Conservation (phyloP, 1,140 invertebrate species). For the Akabosia matsudoensis region DNA sequence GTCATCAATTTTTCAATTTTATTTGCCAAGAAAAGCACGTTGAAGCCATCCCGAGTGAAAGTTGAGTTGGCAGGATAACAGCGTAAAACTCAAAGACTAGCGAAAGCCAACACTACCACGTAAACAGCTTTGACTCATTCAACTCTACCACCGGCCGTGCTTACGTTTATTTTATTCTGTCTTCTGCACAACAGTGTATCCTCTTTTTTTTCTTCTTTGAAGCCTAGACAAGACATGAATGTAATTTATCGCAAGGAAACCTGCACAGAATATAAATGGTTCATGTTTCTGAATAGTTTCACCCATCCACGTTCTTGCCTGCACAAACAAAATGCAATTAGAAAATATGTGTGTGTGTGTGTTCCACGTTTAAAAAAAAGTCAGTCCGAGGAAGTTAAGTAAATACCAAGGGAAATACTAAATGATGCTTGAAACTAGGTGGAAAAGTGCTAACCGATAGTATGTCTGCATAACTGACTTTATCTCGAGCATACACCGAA, state of each 20-base stretch:
- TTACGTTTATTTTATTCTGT: background rate
- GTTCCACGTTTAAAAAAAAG: background rate
- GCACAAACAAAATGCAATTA: background rate
- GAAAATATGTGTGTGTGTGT: too few relatives aligned
- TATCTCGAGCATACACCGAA: too few relatives aligned
- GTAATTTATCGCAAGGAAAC: slow-evolving; percentile 17
- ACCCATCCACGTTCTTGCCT: background rate
- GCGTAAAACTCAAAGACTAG: too few relatives aligned
- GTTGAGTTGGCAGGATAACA: too few relatives aligned
- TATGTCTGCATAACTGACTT: background rate
- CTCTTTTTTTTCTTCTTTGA: background rate
- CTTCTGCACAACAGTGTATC: background rate
- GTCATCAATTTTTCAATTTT: too few relatives aligned
- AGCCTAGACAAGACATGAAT: background rate
- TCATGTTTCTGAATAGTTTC: background rate
- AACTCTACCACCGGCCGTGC: background rate
- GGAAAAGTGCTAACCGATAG: slow-evolving; percentile 12
- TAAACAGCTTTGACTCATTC: too few relatives aligned
- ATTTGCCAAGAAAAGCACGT: too few relatives aligned
- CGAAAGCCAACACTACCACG: too few relatives aligned
- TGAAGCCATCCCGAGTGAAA: too few relatives aligned
- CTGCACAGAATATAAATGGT: slow-evolving; percentile 10
- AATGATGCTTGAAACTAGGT: slow-evolving; percentile 20
- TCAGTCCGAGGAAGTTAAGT: background rate
- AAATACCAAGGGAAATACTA: slow-evolving; percentile 9